phyloP scores from a whole-genome alignment of 2,888 invertebrate species.

The Melinaea marsaeus region DNA sequence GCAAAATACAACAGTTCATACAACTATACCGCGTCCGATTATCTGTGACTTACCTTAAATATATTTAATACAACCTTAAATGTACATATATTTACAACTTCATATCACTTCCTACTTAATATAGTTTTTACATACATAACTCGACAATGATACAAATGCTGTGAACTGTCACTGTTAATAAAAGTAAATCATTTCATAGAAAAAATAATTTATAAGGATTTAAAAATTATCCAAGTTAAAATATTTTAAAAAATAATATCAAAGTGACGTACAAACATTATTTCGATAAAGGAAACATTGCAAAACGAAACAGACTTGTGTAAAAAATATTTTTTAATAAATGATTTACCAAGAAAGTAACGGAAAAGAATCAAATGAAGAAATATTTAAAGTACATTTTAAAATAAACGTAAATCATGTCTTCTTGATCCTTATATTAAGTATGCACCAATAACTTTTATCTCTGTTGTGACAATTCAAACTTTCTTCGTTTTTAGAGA shows the following conservation, averaged over 20 bases:
- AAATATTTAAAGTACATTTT: neutral
- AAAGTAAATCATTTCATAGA: too few species aligned
- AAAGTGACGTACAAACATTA: too few species aligned
- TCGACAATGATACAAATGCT: too few species aligned
- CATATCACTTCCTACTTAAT: neutral
- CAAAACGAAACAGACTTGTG: neutral
- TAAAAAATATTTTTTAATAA: neutral
- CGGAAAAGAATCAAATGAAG: neutral
- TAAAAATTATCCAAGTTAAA: too few species aligned
- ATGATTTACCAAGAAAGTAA: neutral
- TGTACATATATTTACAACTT: conserved; percentile 3
- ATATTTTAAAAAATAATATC: too few species aligned
- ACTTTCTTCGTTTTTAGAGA: conserved; percentile 27
- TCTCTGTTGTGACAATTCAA: conserved; percentile 17
- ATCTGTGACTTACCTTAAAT: conserved; percentile 1
- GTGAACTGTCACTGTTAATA: too few species aligned
- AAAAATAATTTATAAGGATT: too few species aligned
- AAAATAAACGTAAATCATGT: conserved; percentile 5
- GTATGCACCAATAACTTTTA: conserved; percentile 16
- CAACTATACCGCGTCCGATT: neutral
- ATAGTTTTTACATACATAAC: too few species aligned
- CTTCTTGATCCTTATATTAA: conserved; percentile 15
- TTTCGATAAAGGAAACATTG: too few species aligned
- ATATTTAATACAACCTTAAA: conserved; percentile 6
- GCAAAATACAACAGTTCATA: neutral